Percentiles rank a stretch among this genome's conserved stretches.
Conservation (phyloP, 2,113 vertebrate species). For the Rattus norvegicus region GRCr8 NC_086026.1:10709001-10709500, state of each 20-base stretch:
- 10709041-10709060: neutral
- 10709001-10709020: neutral
- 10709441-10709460: neutral
- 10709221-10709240: conserved; percentile 14
- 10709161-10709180: neutral
- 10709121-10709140: neutral
- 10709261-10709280: neutral
- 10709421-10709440: neutral
- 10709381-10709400: neutral
- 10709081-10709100: neutral
- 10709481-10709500: neutral
- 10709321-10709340: neutral
- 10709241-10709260: neutral
- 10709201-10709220: neutral
- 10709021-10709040: neutral
- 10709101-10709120: neutral
- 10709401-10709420: neutral
- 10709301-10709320: neutral
- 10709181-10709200: neutral
- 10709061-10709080: neutral
- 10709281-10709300: conserved; percentile 43
- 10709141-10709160: neutral
- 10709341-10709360: neutral
- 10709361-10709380: neutral
- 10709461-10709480: neutral